Percentiles rank a stretch among this genome's conserved stretches.
phyloP scores from a whole-genome alignment of 2,797 vertebrate species.

The Garrulus glandarius region DNA sequence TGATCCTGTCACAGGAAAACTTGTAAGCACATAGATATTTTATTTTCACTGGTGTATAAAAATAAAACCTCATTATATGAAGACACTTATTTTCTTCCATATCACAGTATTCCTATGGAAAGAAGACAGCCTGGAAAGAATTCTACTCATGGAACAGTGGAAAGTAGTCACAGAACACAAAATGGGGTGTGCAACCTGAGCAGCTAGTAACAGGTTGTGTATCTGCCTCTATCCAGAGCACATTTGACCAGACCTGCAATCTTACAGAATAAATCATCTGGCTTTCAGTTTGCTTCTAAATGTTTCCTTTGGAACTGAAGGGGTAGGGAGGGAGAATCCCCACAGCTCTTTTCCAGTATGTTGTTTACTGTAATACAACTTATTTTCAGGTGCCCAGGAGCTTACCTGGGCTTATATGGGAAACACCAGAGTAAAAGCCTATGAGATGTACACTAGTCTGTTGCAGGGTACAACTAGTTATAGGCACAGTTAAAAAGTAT shows the following conservation, averaged over 20 bases:
- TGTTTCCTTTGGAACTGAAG: not conserved
- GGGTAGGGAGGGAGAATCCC: not conserved
- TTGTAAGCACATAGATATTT: not conserved
- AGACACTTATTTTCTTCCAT: not conserved
- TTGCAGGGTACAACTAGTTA: not conserved
- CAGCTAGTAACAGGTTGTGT: rapidly evolving
- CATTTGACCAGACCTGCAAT: not conserved
- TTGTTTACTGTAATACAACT: not conserved
- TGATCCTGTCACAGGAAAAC: not conserved
- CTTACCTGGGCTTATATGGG: not conserved
- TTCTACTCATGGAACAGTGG: not conserved
- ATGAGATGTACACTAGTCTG: not conserved
- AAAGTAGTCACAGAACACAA: not conserved
- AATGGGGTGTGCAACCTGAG: not conserved
- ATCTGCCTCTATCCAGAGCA: not conserved
- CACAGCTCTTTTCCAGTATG: not conserved
- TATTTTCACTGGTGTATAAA: not conserved
- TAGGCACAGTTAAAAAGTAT: not conserved
- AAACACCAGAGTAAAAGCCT: not conserved
- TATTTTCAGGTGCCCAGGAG: not conserved
- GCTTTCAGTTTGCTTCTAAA: not conserved
- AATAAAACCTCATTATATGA: not conserved
- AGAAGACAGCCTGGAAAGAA: not conserved
- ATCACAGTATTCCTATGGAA: not conserved
- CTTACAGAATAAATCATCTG: not conserved